Evolutionary conservation across 1,140 invertebrate species (phyloP).

Genomic region (Macrocentrus cingulum): DNA sequence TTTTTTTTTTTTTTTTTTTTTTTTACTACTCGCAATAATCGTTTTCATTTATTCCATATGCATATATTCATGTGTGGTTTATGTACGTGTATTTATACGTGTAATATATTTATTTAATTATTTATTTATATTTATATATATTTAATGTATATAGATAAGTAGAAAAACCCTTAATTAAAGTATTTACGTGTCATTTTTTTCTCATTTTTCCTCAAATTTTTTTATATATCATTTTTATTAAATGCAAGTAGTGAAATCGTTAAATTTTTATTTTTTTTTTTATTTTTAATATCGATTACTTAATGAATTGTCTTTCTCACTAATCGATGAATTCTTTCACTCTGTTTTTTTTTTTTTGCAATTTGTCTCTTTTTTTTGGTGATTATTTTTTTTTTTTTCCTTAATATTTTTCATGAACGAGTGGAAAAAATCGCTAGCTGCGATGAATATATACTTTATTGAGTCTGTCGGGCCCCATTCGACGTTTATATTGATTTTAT

Average conservation of each 20-base stretch:
- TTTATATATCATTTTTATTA: slow-evolving; percentile 27
- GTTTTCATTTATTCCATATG: no score
- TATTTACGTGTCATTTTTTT: slow-evolving; percentile 31
- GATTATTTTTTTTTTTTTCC: slow-evolving; percentile 21
- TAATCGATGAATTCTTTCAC: slow-evolving; percentile 30
- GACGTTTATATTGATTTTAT: slow-evolving; percentile 14
- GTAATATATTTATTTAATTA: no score
- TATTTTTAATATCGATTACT: slow-evolving; percentile 35
- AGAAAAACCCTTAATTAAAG: slow-evolving; percentile 47
- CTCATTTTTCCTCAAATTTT: slow-evolving; percentile 20
- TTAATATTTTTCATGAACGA: slow-evolving; percentile 31
- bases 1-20: no score
- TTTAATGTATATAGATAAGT: slow-evolving; percentile 47
- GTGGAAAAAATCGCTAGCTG: slow-evolving; percentile 32
- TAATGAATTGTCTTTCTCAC: slow-evolving; percentile 31
- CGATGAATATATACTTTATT: slow-evolving; percentile 32
- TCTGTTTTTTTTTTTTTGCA: slow-evolving; percentile 10
- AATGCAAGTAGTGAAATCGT: slow-evolving; percentile 39
- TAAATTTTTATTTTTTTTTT: slow-evolving; percentile 23
- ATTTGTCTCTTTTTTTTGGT: slow-evolving; percentile 3
- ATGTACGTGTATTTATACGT: no score
- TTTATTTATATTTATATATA: no score
- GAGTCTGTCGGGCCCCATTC: slow-evolving; percentile 19
- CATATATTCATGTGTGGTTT: no score
- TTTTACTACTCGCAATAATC: no score